phyloP scores from a whole-genome alignment of 2,113 vertebrate genomes.

The Nettapus auritus region DNA sequence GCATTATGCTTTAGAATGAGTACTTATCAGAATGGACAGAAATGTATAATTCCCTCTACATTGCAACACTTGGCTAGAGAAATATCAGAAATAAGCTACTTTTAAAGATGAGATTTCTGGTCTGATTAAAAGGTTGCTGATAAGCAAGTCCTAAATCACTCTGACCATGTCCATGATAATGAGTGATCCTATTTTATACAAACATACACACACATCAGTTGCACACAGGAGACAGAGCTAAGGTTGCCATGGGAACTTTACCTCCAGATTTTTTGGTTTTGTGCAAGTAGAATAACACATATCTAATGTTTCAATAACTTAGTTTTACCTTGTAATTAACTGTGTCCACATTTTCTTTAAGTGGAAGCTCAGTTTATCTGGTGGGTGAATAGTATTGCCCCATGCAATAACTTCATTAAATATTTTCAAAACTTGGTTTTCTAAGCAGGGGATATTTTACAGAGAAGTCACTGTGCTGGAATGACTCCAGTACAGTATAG shows the following conservation, averaged over 20 bases:
- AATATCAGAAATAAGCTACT: not conserved
- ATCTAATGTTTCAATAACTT: not conserved
- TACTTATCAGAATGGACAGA: slow-evolving; percentile 1
- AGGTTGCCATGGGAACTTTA: slow-evolving; percentile 31
- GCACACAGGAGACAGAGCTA: not conserved
- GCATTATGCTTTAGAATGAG: not conserved
- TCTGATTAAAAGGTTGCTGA: not conserved
- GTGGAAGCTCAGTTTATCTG: not conserved
- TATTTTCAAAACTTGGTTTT: not conserved
- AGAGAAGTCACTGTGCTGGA: not conserved
- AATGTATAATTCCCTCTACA: not conserved
- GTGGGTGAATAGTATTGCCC: not conserved
- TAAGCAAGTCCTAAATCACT: not conserved
- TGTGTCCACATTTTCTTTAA: not conserved
- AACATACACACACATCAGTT: not conserved
- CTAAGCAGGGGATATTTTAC: not conserved
- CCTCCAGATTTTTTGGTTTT: slow-evolving; percentile 3
- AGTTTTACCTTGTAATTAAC: slow-evolving; percentile 21
- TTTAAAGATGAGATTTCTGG: not conserved
- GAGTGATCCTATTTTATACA: not conserved
- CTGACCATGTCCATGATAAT: not conserved
- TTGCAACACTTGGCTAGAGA: not conserved
- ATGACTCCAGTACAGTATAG: not conserved
- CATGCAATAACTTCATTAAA: not conserved
- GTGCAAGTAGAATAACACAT: slow-evolving; percentile 19